These are phyloP conservation scores for Chiloscyllium punctatum DNA, from an alignment of 2,797 vertebrate genomes.

Conservation along the genomic window DNA sequence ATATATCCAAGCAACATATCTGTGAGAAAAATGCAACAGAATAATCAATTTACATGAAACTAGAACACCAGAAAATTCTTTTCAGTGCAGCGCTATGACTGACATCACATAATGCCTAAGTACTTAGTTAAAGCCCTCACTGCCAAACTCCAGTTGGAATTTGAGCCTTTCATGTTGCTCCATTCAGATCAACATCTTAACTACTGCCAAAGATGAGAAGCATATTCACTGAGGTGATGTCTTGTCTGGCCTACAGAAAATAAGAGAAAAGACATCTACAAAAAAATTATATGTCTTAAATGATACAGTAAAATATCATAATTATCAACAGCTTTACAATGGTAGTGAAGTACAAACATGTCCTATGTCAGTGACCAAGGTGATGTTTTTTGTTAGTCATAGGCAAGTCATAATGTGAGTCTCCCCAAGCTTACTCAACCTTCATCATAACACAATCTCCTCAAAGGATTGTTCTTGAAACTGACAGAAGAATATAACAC, in stretches of 20 bases:
- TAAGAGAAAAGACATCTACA: not conserved
- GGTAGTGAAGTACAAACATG: not conserved
- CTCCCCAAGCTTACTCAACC: not conserved
- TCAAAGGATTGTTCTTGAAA: not conserved
- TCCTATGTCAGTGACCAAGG: not conserved
- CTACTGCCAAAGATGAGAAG: not conserved
- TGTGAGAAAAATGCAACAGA: not conserved
- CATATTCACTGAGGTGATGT: not conserved
- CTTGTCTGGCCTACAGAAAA: not conserved
- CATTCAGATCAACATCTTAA: not conserved
- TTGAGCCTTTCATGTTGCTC: not conserved
- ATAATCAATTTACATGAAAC: not conserved
- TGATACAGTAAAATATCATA: not conserved
- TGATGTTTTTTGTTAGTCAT: not conserved
- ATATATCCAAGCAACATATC: not conserved
- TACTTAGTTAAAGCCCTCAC: not conserved
- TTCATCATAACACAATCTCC: not conserved
- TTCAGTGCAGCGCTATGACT: not conserved
- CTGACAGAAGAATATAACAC: not conserved
- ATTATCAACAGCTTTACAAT: slow-evolving; percentile 17
- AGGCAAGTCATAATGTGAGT: not conserved
- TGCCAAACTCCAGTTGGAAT: not conserved
- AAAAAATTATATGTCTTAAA: not conserved
- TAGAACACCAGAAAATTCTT: not conserved
- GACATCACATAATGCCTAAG: not conserved